These are phyloP conservation scores for Anguilla marmorata DNA, from an alignment of 2,797 vertebrate genomes.

Conservation along the genomic window DNA sequence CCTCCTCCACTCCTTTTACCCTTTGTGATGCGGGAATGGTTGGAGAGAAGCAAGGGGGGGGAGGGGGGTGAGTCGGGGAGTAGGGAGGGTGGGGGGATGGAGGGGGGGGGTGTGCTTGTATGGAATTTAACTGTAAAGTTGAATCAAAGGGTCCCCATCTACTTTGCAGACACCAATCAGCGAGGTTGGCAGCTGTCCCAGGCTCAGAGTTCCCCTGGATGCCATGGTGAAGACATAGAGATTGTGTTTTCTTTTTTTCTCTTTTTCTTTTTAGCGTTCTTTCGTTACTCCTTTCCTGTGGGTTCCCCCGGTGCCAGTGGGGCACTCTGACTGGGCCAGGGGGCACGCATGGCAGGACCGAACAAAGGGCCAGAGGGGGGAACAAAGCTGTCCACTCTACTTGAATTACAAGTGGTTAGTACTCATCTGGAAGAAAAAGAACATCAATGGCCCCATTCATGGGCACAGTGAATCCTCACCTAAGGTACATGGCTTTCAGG, in stretches of 20 bases:
- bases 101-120: slow-evolving; percentile 31
- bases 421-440: slow-evolving; percentile 65
- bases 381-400: slow-evolving; percentile 57
- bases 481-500: slow-evolving; percentile 30
- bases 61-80: slow-evolving; percentile 28
- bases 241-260: slow-evolving; percentile 53
- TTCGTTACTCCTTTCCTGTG: slow-evolving; percentile 49
- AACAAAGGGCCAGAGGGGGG: slow-evolving; percentile 51
- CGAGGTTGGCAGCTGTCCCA: slow-evolving; percentile 55
- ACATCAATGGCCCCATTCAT: slow-evolving; percentile 66
- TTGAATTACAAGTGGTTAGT: slow-evolving; percentile 70
- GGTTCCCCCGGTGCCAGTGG: slow-evolving; percentile 42
- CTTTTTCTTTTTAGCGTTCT: slow-evolving; percentile 46
- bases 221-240: slow-evolving; percentile 53
- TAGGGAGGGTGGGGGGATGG: slow-evolving; percentile 14
- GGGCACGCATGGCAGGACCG: slow-evolving; percentile 47
- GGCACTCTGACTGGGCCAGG: slow-evolving; percentile 46
- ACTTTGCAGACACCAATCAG: slow-evolving; percentile 41
- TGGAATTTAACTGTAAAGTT: slow-evolving; percentile 44
- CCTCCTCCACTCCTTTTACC: slow-evolving; percentile 23
- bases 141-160: slow-evolving; percentile 45
- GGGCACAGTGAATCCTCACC: slow-evolving; percentile 60
- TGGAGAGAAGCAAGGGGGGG: not conserved
- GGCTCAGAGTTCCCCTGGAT: slow-evolving; percentile 50
- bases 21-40: slow-evolving; percentile 22